Base-by-base conservation (phyloP, 92 coral and sea anemone species). In the Phenganax subtilis region DNA sequence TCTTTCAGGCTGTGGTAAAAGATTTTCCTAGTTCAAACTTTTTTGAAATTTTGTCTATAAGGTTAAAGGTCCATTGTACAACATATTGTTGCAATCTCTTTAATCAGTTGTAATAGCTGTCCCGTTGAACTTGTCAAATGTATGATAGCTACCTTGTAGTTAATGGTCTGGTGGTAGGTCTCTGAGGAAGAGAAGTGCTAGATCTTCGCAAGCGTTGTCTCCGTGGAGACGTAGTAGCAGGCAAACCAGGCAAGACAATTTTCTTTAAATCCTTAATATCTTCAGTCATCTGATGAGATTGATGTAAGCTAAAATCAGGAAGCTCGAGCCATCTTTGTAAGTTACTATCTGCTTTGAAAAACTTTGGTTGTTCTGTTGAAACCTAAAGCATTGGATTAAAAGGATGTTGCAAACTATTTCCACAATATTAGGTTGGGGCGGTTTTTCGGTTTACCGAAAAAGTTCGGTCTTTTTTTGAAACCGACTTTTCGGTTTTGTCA, bases 251-350 rank as follows among this genome's bases (percentile, higher is more conserved):
- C 17, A 3, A 3, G 58, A 75, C 2, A 29, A 5, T 65, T 14
- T 76, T 55, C 29, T 7, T 2, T 12, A 76, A 15, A 3, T 15
- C 54, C 17, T 3, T 3, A 3, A 77, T 25, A 37, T 77, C 82
- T 9, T 77, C 12, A 52, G 31, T 0, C 82, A 58, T 77, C 3
- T 15, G 10, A 10, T 2, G 5, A 7, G 68, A 3, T 15, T 4
- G 8, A 10, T 59, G 27, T 3, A 79, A 53, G 20, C 30, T 54
- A 53, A 79, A 12, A 63, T 63, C 59, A 64, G 83, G 83, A 54
- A 96, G 84, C 74, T 96, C 88, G 77, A 92, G 71, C 82, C 91
- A 80, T 76, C 87, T 90, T 72, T 91, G 96, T n/a, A 96, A 82
- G 79, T 96, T 96, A 8, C 96, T 88, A 73, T 77, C 84, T 56